Base-by-base conservation (phyloP, 2,888 invertebrate species). In the Congeria kusceri region DNA sequence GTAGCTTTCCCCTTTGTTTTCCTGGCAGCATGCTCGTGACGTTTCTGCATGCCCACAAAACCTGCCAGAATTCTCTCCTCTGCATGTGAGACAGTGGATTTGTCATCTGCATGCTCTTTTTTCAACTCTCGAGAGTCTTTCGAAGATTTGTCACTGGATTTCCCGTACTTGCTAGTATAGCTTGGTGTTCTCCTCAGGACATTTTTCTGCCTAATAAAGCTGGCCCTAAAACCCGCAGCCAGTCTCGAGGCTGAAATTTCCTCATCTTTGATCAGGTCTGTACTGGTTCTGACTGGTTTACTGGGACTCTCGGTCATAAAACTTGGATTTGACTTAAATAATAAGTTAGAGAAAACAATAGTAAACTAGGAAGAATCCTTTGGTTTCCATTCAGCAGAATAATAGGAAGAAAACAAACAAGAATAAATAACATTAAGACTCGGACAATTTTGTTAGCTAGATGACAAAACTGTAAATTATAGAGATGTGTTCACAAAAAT, bases 121-220 rank as follows among this genome's bases (percentile, higher is more conserved):
- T 39, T 39, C 1, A 15, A 7, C 39, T 9, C 39, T 13, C 9
- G 39, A 39, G 39, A 39, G 39, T 15, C 15, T 39, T 15, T 3
- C 13, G 39, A 39, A 39, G 39, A 39, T 13, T 39, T 39, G 9
- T 15, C 39, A 3, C 13, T 9, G n/a, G 53, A 53, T 53, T 53
- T 20, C 25, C 57, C 67, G n/a, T 39, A 23, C 39, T 67, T 67
- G 46, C 57, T 58, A 7, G 64, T 64, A 13, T 72, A 72, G 32
- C 64, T 65, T 0, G 71, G 57, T 32, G 29, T 47, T 29, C 57
- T 28, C 23, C 25, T 28, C 15, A 72, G 46, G 9, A 72, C 57
- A 58, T 72, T 64, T 20, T 47, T 44, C 28, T 72, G 71, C 46
- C 77, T 44, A 46, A 57, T 66, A 28, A 57, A 58, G 20, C 71